phyloP scores from a whole-genome alignment of 2,797 vertebrate genomes.

The Rallus crepitans region DNA sequence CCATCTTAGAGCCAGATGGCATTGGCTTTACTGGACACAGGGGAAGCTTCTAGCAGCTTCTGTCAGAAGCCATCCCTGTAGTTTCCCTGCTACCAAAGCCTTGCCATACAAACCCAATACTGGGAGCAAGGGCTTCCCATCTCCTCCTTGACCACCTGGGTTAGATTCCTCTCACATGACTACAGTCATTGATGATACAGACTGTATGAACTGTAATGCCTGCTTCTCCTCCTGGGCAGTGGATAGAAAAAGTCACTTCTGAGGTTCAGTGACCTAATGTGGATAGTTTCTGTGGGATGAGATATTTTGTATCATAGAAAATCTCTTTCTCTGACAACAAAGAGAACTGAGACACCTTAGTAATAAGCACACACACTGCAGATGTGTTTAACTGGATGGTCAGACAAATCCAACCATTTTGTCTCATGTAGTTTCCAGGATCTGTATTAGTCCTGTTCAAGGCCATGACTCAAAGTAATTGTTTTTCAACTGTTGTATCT shows the following conservation, averaged over 20 bases:
- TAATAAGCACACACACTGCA: neutral
- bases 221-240: neutral
- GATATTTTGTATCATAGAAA: neutral
- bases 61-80: no score
- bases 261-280: neutral
- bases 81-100: no score
- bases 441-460: neutral
- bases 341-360: neutral
- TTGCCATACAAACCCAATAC: no score
- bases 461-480: neutral
- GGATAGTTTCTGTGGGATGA: neutral
- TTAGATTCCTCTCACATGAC: neutral
- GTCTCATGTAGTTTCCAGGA: neutral
- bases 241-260: neutral
- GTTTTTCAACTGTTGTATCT: neutral
- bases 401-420: neutral
- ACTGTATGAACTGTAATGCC: rapidly evolving
- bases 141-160: neutral
- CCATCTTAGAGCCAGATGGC: no score
- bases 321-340: neutral
- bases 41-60: no score
- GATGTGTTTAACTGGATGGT: neutral
- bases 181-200: neutral
- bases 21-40: no score
- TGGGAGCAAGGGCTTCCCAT: neutral